Conservation (phyloP, 2,797 vertebrate species). For the Scolopax rusticola region DNA sequence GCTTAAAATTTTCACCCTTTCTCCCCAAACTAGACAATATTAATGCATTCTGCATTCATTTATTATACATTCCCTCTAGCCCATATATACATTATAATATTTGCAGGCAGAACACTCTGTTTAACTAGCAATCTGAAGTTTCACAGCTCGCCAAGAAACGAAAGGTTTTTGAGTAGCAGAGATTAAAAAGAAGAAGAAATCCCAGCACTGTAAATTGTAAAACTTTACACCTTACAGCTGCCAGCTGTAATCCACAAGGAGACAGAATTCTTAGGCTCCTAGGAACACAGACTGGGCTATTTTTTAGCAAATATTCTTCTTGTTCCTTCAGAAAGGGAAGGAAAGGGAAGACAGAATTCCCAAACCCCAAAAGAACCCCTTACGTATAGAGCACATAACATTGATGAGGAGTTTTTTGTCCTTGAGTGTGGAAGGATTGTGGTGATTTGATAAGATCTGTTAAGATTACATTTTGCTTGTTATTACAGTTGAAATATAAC, state of each 20-base stretch:
- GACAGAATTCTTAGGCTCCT: conserved; percentile 24
- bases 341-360: background rate
- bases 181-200: conserved; percentile 68
- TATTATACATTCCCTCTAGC: background rate
- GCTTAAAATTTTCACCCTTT: conserved; percentile 1
- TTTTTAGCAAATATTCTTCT: conserved; percentile 21
- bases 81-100: background rate
- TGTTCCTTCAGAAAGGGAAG: background rate
- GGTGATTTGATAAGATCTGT: conserved; percentile 49
- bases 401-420: conserved; percentile 22
- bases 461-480: conserved; percentile 64
- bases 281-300: background rate
- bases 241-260: conserved; percentile 51
- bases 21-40: background rate
- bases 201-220: conserved; percentile 53
- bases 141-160: conserved; percentile 14
- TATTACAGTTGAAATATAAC: conserved; percentile 59
- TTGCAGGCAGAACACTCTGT: conserved; percentile 22
- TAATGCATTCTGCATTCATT: background rate
- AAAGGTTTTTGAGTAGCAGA: conserved; percentile 33
- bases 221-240: conserved; percentile 51
- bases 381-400: background rate
- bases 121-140: conserved; percentile 30
- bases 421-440: conserved; percentile 25
- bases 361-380: background rate